Evolutionary conservation across 2,113 vertebrate genomes (phyloP).

Genomic region (Theristicus caerulescens): DNA sequence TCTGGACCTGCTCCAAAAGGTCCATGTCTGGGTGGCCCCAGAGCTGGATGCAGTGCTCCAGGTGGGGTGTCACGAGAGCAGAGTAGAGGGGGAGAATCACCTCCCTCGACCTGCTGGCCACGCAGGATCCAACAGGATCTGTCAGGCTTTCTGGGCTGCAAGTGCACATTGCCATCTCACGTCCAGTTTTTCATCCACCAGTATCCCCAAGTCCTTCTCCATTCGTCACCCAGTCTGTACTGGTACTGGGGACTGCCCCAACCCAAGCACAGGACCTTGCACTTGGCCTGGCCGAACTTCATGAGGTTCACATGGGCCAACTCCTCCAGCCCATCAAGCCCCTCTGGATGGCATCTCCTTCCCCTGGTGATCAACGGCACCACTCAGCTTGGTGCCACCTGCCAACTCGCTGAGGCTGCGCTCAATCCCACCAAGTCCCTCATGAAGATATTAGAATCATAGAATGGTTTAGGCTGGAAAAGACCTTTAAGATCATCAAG

Average conservation of each 20-base stretch:
- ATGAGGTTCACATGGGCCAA: not conserved
- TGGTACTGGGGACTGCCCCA: not conserved
- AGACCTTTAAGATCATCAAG: too few species aligned
- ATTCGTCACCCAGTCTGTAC: too few species aligned
- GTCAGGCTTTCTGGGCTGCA: not conserved
- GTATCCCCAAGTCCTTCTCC: not conserved
- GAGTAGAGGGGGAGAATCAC: not conserved
- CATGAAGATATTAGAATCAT: too few species aligned
- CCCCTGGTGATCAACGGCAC: too few species aligned
- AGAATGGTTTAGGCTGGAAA: too few species aligned
- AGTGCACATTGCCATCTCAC: not conserved
- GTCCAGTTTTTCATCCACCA: not conserved
- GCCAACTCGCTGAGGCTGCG: not conserved
- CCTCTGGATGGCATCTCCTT: not conserved
- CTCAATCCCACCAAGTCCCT: not conserved
- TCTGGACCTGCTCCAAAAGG: not conserved
- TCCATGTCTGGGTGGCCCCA: not conserved
- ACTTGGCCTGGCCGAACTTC: not conserved
- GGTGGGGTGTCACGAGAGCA: not conserved
- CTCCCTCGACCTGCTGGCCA: not conserved
- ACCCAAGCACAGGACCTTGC: not conserved
- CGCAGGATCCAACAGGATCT: not conserved
- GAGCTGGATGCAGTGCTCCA: not conserved
- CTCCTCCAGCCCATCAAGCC: not conserved
- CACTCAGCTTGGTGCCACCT: not conserved